Percentiles rank a stretch among this genome's conserved stretches.
Evolutionary conservation across 2,797 vertebrate genomes (phyloP).

Genomic region (Choloepus didactylus): DNA sequence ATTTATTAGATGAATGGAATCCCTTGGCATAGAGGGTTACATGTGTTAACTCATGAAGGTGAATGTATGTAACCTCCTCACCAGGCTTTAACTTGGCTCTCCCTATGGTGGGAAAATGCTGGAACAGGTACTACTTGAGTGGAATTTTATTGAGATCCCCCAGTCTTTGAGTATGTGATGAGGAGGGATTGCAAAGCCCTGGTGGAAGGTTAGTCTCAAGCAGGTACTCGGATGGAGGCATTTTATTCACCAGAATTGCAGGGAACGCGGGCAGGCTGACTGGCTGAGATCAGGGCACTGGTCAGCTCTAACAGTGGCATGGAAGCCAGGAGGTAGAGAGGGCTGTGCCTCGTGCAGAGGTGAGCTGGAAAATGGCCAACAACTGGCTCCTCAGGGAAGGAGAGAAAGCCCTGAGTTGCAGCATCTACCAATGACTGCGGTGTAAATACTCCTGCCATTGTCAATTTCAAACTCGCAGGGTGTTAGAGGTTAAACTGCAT

Average conservation of each 20-base stretch:
- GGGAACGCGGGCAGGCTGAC: background rate
- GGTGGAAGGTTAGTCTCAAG: background rate
- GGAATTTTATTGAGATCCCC: background rate
- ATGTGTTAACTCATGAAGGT: background rate
- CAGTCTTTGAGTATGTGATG: too few relatives aligned
- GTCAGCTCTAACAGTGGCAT: background rate
- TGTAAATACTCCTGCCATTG: background rate
- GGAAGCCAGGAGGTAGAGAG: background rate
- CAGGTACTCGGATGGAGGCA: background rate
- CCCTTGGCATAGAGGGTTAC: background rate
- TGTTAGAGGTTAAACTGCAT: too few relatives aligned
- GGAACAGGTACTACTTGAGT: background rate
- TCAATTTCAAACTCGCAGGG: background rate
- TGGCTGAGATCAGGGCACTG: background rate
- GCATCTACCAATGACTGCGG: background rate
- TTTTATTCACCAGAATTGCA: background rate
- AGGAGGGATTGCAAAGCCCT: background rate
- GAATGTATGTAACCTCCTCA: too few relatives aligned
- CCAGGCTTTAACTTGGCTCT: too few relatives aligned
- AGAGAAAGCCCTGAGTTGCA: background rate
- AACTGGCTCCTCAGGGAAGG: background rate
- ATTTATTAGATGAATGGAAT: background rate
- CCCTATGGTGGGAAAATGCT: too few relatives aligned
- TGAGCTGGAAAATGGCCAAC: background rate
- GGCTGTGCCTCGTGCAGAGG: background rate